Evolutionary conservation across 30 jellyfish, hydroid and myxozoan genomes (phyloP).

Genomic region (Catostylus mosaicus): DNA sequence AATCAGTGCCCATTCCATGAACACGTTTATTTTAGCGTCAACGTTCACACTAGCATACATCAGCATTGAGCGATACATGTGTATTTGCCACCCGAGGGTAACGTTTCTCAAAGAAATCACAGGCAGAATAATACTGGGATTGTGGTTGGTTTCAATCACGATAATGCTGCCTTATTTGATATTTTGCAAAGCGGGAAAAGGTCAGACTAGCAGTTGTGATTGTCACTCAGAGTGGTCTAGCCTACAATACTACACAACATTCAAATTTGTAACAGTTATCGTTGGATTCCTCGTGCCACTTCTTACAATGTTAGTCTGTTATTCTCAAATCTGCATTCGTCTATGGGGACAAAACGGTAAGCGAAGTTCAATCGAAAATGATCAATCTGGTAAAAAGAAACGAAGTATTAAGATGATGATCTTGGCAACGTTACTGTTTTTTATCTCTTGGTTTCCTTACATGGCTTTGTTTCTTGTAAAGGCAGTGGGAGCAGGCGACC

Average conservation of each 20-base stretch:
- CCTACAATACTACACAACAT: slow-evolving; percentile 1
- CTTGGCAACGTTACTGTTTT: slow-evolving; percentile 35
- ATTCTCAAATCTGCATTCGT: not conserved
- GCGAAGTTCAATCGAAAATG: not conserved
- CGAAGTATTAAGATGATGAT: slow-evolving; percentile 44
- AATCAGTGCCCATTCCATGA: not conserved
- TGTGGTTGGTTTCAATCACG: slow-evolving; percentile 16
- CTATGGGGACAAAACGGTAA: slow-evolving; percentile 16
- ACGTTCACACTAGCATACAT: slow-evolving; percentile 33
- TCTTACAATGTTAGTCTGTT: slow-evolving; percentile 22
- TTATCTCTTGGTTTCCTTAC: slow-evolving; percentile 48
- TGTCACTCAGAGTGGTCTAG: slow-evolving; percentile 37
- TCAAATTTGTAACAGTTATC: not conserved
- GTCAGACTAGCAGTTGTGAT: slow-evolving; percentile 13
- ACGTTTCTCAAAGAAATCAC: not conserved
- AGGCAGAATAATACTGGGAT: not conserved
- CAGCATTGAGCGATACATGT: slow-evolving; percentile 39
- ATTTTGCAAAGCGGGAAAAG: slow-evolving; percentile 3
- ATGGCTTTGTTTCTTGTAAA: slow-evolving; percentile 19
- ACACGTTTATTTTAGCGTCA: slow-evolving; percentile 15
- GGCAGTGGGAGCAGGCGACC: not conserved
- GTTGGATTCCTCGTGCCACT: slow-evolving; percentile 32
- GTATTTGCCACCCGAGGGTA: slow-evolving; percentile 19
- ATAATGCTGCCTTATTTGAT: slow-evolving; percentile 1
- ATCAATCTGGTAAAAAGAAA: slow-evolving; percentile 31